phyloP scores from a whole-genome alignment of 2,888 invertebrate species.

The Heteromyza rotundicornis region DNA sequence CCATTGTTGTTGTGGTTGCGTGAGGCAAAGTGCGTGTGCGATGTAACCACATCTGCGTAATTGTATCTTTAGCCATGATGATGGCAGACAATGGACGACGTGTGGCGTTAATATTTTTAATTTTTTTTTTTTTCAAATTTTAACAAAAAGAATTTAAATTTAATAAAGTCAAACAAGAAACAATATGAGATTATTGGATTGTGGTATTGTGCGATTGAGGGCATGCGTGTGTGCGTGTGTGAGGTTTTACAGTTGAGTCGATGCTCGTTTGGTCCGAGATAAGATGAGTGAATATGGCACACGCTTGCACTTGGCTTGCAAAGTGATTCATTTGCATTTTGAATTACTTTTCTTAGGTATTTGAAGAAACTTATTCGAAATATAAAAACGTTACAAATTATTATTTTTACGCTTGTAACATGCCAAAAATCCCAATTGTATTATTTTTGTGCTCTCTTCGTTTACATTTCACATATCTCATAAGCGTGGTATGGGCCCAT shows the following conservation, averaged over 20 bases:
- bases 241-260: background rate
- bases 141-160: background rate
- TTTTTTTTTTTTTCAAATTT: background rate
- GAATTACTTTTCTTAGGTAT: no score
- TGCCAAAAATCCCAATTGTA: no score
- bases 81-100: background rate
- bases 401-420: no score
- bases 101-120: background rate
- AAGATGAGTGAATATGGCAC: no score
- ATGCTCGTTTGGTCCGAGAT: background rate
- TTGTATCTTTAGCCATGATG: background rate
- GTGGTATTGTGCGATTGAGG: no score
- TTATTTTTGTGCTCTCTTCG: background rate
- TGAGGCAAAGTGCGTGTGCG: no score
- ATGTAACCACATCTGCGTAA: no score
- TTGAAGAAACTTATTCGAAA: no score
- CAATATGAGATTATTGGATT: conserved; percentile 34
- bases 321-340: no score
- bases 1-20: no score
- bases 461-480: conserved; percentile 8
- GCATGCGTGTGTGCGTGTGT: background rate
- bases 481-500: conserved; percentile 36
- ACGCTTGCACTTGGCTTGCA: no score
- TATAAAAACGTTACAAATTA: no score
- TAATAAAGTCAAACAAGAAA: conserved; percentile 27